Percentiles rank a stretch among this genome's conserved stretches.
Conservation (phyloP, 2,797 vertebrate species). For the Molossus molossus region DNA sequence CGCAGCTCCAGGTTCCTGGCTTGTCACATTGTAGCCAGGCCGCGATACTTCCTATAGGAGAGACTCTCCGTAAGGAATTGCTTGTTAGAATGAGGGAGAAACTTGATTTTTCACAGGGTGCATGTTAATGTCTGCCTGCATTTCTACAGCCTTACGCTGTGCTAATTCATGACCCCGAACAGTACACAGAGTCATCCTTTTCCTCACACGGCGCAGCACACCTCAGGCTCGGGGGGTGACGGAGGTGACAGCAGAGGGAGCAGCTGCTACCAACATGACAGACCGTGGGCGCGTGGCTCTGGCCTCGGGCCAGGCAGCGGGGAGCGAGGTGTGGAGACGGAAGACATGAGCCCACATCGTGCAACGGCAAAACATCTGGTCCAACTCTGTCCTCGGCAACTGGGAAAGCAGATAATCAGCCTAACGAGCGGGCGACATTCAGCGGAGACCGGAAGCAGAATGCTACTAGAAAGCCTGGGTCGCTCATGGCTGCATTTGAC, state of each 20-base stretch:
- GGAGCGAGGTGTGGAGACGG: not conserved
- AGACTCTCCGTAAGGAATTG: not conserved
- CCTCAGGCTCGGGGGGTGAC: not conserved
- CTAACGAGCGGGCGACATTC: not conserved
- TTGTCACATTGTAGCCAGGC: not conserved
- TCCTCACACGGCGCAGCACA: not conserved
- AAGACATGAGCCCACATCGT: not conserved
- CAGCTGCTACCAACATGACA: not conserved
- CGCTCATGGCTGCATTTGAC: not conserved
- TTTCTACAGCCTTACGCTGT: not conserved
- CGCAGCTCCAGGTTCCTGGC: too few relatives aligned
- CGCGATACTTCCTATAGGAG: not conserved
- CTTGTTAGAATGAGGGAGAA: not conserved
- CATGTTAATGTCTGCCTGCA: not conserved
- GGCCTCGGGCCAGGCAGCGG: not conserved
- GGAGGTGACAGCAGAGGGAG: too few relatives aligned
- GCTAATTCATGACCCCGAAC: not conserved
- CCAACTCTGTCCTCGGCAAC: not conserved
- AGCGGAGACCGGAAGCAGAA: not conserved
- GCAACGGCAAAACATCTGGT: not conserved
- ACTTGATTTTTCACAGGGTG: not conserved
- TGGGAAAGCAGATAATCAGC: not conserved
- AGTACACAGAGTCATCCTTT: too few relatives aligned
- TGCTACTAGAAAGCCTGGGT: not conserved
- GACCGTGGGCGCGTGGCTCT: not conserved